Percentiles rank a stretch among this genome's conserved stretches.
These are phyloP conservation scores for Eupelmus urozonus DNA, from an alignment of 2,888 invertebrate genomes.

Conservation along the genomic window DNA sequence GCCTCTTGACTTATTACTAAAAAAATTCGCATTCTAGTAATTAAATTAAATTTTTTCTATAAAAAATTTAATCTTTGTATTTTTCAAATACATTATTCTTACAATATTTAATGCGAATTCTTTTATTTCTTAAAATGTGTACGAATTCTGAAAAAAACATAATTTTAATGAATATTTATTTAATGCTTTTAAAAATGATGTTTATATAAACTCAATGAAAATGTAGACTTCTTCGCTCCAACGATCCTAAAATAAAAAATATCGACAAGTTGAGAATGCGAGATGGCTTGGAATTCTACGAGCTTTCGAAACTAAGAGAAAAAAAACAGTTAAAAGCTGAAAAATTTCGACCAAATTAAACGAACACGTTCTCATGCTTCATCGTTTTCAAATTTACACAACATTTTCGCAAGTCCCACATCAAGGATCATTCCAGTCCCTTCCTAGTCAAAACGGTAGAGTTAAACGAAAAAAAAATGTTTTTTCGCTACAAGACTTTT, in stretches of 20 bases:
- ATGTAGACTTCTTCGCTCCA: conserved; percentile 18
- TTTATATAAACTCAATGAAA: not conserved
- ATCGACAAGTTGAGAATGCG: conserved; percentile 40
- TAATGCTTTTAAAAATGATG: not conserved
- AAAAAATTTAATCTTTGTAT: no score
- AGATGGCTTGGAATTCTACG: conserved; percentile 9
- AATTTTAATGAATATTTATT: not conserved
- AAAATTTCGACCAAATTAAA: not conserved
- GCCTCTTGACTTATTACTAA: no score
- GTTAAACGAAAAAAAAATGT: not conserved
- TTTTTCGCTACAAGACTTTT: not conserved
- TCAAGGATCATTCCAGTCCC: conserved; percentile 33
- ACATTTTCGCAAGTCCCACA: not conserved
- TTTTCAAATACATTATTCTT: no score
- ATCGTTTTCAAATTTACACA: not conserved
- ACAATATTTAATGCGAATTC: conserved; percentile 38
- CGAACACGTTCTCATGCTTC: conserved; percentile 15
- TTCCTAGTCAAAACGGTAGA: conserved; percentile 26
- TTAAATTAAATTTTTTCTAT: no score
- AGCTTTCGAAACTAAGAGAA: not conserved
- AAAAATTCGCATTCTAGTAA: not conserved
- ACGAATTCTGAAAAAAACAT: conserved; percentile 30
- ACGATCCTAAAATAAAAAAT: not conserved
- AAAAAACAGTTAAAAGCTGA: not conserved
- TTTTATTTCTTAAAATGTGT: conserved; percentile 6